These are phyloP conservation scores for Sorex maritimensis DNA, from an alignment of 2,797 vertebrate genomes.

Conservation along the genomic window DNA sequence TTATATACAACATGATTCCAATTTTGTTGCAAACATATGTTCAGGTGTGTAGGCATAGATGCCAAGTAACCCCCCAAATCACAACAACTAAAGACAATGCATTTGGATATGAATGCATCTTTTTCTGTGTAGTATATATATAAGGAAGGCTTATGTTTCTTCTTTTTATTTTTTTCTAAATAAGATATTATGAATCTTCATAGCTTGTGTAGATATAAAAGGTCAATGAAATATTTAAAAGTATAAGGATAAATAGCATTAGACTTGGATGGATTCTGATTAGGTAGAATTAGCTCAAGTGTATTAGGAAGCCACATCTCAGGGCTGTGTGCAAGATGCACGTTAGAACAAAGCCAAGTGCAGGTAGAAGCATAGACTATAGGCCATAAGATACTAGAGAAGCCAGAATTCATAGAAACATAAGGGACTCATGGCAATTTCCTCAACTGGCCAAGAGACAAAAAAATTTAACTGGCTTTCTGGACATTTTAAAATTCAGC, in stretches of 20 bases:
- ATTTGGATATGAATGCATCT: not conserved
- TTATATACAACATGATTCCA: not conserved
- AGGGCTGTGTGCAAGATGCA: not conserved
- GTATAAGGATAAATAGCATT: conserved; percentile 1
- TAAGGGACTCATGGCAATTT: not conserved
- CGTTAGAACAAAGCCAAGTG: not conserved
- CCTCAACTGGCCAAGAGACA: not conserved
- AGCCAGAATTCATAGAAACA: conserved; percentile 10
- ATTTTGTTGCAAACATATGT: conserved; percentile 5
- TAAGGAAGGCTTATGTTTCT: conserved; percentile 35
- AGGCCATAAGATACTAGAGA: not conserved
- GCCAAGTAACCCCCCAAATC: not conserved
- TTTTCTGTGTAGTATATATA: not conserved
- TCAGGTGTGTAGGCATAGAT: not conserved
- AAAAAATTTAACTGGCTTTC: conserved; percentile 33
- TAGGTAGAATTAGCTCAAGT: not conserved
- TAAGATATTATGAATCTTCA: not conserved
- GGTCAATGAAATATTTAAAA: not conserved
- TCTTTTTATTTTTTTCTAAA: conserved; percentile 34
- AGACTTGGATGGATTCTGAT: not conserved
- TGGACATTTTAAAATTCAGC: conserved; percentile 28
- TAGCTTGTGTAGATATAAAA: conserved; percentile 41
- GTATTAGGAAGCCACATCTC: not conserved
- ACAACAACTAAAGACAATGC: not conserved
- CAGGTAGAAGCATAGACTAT: not conserved